These are phyloP conservation scores for Ophion costatus DNA, from an alignment of 2,888 invertebrate species.

Conservation along the genomic window DNA sequence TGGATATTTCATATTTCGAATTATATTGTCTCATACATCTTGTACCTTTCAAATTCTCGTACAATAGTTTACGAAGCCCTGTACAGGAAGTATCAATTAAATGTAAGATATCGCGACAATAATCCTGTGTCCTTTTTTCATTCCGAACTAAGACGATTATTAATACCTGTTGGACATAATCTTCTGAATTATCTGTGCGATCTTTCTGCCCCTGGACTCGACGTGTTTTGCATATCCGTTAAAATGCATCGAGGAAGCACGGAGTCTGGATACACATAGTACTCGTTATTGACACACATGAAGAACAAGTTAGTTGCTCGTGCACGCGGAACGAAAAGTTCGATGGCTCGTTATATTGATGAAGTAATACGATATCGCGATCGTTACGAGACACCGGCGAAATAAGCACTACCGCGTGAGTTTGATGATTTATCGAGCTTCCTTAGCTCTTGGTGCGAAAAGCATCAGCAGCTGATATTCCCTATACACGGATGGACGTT, in stretches of 20 bases:
- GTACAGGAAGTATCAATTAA: neutral
- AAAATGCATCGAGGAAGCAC: constrained; percentile 37
- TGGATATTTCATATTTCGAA: neutral
- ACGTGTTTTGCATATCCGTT: constrained; percentile 16
- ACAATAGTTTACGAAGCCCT: no score
- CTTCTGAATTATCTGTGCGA: constrained; percentile 34
- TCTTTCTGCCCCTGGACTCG: constrained; percentile 40
- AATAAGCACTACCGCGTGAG: constrained; percentile 56
- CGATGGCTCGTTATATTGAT: constrained; percentile 65
- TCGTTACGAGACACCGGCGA: constrained; percentile 61
- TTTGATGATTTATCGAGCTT: constrained; percentile 62
- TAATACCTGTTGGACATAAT: constrained; percentile 40
- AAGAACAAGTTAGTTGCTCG: constrained; percentile 60
- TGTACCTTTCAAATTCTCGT: neutral
- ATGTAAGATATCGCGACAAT: constrained; percentile 27
- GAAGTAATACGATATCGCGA: constrained; percentile 65
- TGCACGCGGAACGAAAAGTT: constrained; percentile 63
- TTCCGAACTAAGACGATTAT: constrained; percentile 31
- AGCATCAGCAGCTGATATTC: constrained; percentile 55
- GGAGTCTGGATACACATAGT: constrained; percentile 16
- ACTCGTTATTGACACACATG: constrained; percentile 40
- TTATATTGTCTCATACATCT: neutral
- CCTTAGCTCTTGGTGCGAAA: constrained; percentile 46
- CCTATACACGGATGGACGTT: constrained; percentile 40
- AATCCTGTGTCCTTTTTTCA: neutral